Base-by-base conservation (phyloP, 2,113 vertebrate species). In the Azemiops feae region DNA sequence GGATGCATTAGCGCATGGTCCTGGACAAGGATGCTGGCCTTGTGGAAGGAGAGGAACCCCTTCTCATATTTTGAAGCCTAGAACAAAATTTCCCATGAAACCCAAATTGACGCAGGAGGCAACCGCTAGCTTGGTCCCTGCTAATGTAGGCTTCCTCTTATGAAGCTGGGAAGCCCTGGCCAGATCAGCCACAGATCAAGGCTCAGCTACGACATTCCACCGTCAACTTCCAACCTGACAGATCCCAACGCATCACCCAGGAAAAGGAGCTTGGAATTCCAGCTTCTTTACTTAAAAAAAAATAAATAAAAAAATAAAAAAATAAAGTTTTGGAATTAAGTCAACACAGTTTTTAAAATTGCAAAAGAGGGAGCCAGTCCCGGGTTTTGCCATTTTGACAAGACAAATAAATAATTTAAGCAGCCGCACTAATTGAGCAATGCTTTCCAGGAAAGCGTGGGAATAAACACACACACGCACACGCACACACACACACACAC, bases 391-490 rank as follows among this genome's bases (percentile, higher is more conserved):
- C 87, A 89, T 96, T 87, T 95, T 93, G 95, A 96, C 85, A 93
- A 96, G 95, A 95, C 89, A 96, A 95, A 96, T 60, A 88, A 94
- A 96, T 92, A 95, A 85, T 74, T 93, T 86, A 95, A 93, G 92
- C 93, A 96, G 94, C 94, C 34, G 86, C 95, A 94, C 93, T 96
- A 97, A 97, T 95, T 96, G 95, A 96, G 85, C 50, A 96, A 92
- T 95, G 97, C 97, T 97, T 97, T 97, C 95, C 96, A 95, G 93
- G 91, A 97, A 97, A 92, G 94, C 95, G 95, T 23, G 1, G 95
- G 96, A 97, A 96, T 97, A 97, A 96, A 97, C 96, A 97, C 96
- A 96, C 86, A 64, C 39, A 5, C 20, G 96, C 96, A n/a, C 95
- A 34, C 7, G 23, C 60, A 74, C 5, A 7, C 8, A 53, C 11